These are phyloP conservation scores for Nymphicus hollandicus DNA, from an alignment of 2,113 vertebrate genomes.

Conservation along the genomic window DNA sequence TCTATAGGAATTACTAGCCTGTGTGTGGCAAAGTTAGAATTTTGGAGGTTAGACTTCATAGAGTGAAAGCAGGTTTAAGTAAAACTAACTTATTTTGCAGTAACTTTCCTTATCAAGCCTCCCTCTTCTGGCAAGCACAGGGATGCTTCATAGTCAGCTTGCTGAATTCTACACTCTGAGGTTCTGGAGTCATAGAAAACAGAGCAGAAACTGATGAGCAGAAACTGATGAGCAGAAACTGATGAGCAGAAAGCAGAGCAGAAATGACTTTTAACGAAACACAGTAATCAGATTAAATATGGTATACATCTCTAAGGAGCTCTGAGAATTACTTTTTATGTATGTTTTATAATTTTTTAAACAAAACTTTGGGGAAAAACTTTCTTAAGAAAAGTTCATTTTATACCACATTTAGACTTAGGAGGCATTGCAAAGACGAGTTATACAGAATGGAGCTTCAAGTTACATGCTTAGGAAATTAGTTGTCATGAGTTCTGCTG, in stretches of 20 bases:
- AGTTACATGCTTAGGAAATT: not conserved
- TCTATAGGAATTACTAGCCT: not conserved
- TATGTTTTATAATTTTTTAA: not conserved
- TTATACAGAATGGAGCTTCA: not conserved
- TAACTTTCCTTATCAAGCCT: not conserved
- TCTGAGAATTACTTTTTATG: not conserved
- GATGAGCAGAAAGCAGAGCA: not conserved
- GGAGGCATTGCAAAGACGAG: not conserved
- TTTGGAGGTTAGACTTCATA: not conserved
- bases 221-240: not conserved
- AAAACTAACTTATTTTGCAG: not conserved
- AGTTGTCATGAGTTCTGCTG: not conserved
- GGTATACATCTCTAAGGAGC: not conserved
- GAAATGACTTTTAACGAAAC: not conserved
- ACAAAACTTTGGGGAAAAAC: accelerated
- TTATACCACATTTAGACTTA: not conserved
- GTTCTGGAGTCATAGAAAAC: not conserved
- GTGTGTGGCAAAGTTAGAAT: not conserved
- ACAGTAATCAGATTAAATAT: not conserved
- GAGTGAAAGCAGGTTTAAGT: not conserved
- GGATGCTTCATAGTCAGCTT: not conserved
- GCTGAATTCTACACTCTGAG: not conserved
- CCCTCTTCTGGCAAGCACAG: not conserved
- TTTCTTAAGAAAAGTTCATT: not conserved
- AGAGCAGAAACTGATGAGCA: not conserved